Evolutionary conservation across 1,140 invertebrate species (phyloP), one percentile per base, ranked within the genome.

Genomic region (Proales similis): DNA sequence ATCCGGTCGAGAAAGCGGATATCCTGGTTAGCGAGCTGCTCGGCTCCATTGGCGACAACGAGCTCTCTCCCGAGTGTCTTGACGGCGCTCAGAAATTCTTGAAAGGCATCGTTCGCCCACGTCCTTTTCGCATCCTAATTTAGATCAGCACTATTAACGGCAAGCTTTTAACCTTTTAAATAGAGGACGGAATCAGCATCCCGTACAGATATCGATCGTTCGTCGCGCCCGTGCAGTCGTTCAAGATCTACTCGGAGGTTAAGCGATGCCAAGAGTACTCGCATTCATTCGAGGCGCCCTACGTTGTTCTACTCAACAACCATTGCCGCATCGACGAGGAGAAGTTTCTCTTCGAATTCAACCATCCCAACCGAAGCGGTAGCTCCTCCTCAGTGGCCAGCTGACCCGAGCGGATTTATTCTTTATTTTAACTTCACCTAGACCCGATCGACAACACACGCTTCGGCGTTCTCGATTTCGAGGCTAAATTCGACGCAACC

Each of bases 31-130:
- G 91, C 7, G 95, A 99, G 79, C 78, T 99, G 14, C 78, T 99
- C 6, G 88, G 95, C 4, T 97, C 93, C 7, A 97, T 98, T 80
- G 92, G 91, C 17, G 93, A 98, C 73, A 99, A 99, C 76, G 95
- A 99, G 79, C 80, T 99, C 1, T 94, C 90, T 1, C 95, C 95
- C 0, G 95, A 99, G 76, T 98, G 94, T 78, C 79, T 99, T 11
- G 91, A 98, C 79, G 91, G 92, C 4, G 90, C 90, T 11, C 84
- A 90, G 68, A 82, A 84, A 38, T 86, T 91, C 66, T 74, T 96
- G 0, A 91, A 88, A 79, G 81, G 83, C 84, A 70, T 67, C 4
- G n/a, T 5, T 5, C 42, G 22, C 22, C 4, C 4, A 7, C 4
- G 6, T 14, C 17, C 6, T 4, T 45, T 19, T 5, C n/a, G 7